Base-by-base conservation (phyloP, 2,797 vertebrate species). In the Anomalospiza imberbis region DNA sequence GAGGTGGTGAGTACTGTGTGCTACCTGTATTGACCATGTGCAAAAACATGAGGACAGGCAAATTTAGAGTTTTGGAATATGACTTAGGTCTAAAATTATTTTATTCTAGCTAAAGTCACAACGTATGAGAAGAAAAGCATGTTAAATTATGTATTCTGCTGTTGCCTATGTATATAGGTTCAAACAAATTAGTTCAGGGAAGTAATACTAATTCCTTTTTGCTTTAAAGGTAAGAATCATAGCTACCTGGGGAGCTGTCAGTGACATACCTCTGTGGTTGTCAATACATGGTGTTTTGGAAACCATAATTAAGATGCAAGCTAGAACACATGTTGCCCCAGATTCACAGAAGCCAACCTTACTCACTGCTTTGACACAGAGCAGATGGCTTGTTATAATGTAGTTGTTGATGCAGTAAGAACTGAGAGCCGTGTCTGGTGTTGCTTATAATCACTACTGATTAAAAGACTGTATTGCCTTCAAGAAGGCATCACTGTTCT, bases 321-420 rank as follows among this genome's bases (percentile, higher is more conserved):
- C 65, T 85, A 75, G 68, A 91, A 68, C 68, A 89, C 78, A 57
- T 63, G 65, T 93, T 96, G 94, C 88, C 89, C 96, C 73, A 91
- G 85, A 92, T 96, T 96, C 66, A 72, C 62, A 81, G 95, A 93
- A 88, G 61, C 76, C 66, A 93, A 34, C 89, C 82, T 91, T 95
- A 72, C 67, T 94, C 83, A 68, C 74, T 77, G 9, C 73, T 78
- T 88, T 85, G 93, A 95, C 91, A 88, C 61, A 53, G 81, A 95
- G 84, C 93, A 95, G 93, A 88, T 93, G 93, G 87, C 65, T 89
- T 71, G 79, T 80, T 89, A 54, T 63, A 89, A 66, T 85, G 78
- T 87, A 61, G 87, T 67, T 85, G 78, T 93, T 95, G 93, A 55
- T 94, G 81, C 70, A 63, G 31, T 50, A 51, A 85, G 92, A 94